These are phyloP conservation scores for Coregonus ussuriensis DNA, from an alignment of 2,797 vertebrate species.

Conservation along the genomic window DNA sequence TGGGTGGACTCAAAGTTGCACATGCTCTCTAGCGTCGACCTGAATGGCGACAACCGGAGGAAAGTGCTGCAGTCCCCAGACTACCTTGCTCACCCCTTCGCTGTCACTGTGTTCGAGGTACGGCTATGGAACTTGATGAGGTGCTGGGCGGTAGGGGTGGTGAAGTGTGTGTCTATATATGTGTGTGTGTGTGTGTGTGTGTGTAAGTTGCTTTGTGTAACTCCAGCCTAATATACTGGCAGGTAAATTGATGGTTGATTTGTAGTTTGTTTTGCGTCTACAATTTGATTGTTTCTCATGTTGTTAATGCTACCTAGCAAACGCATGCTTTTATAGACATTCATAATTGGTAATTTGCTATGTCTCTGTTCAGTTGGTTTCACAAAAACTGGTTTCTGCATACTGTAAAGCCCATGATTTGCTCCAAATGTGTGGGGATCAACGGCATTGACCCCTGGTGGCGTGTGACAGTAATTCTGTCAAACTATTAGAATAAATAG, in stretches of 20 bases:
- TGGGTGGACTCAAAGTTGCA: slow-evolving; percentile 98
- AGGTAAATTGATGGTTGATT: background rate
- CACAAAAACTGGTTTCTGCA: background rate
- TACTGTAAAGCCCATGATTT: background rate
- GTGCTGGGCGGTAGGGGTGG: background rate
- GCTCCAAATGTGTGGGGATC: background rate
- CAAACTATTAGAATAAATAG: background rate
- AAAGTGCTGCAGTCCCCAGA: slow-evolving; percentile 88
- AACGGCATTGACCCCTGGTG: background rate
- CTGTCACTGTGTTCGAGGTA: slow-evolving; percentile 97
- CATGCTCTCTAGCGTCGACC: slow-evolving; percentile 91
- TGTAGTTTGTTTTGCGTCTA: background rate
- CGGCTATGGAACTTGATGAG: background rate
- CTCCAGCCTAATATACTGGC: background rate
- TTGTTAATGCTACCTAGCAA: background rate
- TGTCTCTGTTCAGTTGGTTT: background rate
- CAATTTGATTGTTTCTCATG: background rate
- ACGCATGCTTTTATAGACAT: background rate
- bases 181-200: too few relatives aligned
- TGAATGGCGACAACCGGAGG: slow-evolving; percentile 94
- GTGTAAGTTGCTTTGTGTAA: too few relatives aligned
- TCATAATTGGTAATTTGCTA: background rate
- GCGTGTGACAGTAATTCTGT: background rate
- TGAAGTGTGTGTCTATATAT: too few relatives aligned
- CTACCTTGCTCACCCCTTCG: slow-evolving; percentile 94